Base-by-base conservation (phyloP, 1,140 invertebrate genomes). In the Rhizoglyphus robini region DNA sequence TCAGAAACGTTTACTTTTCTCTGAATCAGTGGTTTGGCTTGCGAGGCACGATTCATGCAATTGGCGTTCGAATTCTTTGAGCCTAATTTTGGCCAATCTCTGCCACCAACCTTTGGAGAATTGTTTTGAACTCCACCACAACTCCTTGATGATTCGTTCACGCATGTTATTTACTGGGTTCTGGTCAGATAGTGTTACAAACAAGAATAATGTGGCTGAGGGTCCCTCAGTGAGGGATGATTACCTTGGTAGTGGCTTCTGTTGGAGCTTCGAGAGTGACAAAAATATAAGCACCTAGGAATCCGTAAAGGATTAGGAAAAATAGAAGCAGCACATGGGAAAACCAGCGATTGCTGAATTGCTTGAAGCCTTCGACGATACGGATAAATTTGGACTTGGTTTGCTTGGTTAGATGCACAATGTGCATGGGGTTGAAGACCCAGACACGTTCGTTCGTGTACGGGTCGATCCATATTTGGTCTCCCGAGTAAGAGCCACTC, bases 31-130 rank as follows among this genome's bases (percentile, higher is more conserved):
- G 25, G 83, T 83, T 15, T 88, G 81, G 0, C 87, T 88, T 5
- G 87, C 83, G 70, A 90, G 87, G 69, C 87, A 86, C 8, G 88
- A 86, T 3, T 81, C 82, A 69, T 90, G 86, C 15, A 93, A 76
- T 74, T 93, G 87, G 62, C 88, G 83, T 74, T 93, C 90, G 72
- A 92, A 93, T 49, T 86, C 85, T 74, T 85, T 83, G 25, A 94
- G 72, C 72, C 86, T 86, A 66, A 82, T 81, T 41, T 88, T 77
- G 0, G 88, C 88, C 76, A 87, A 79, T 1, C 84, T 85, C 72
- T 89, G 88, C 89, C 89, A 93, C 69, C 90, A 87, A 4, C 90
- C 87, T 74, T 90, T 87, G 27, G 82, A 82, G 20, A 57, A 54
- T n/a, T 65, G 63, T 65, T 18, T 29, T 18, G 23, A 65, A 46